These are phyloP conservation scores for Tryphoninae sp. DNA, from an alignment of 2,888 invertebrate species.

Conservation along the genomic window DNA sequence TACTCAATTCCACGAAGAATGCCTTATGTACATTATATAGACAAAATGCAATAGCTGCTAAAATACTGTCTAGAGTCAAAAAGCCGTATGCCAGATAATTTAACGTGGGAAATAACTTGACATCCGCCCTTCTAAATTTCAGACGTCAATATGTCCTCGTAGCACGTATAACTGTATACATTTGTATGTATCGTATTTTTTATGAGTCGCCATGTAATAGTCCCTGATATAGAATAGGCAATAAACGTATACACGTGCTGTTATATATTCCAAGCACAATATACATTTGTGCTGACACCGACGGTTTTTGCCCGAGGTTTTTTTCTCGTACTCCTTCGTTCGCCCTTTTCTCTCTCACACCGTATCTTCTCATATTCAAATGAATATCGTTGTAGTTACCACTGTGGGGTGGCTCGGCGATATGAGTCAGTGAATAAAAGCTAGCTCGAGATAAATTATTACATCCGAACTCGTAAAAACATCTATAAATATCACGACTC, in stretches of 20 bases:
- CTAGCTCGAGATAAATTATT: conserved; percentile 73
- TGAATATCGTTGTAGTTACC: conserved; percentile 70
- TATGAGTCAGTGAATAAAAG: conserved; percentile 68
- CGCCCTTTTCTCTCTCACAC: conserved; percentile 10
- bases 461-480: conserved; percentile 70
- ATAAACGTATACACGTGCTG: conserved; percentile 49
- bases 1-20: too few species aligned
- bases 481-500: conserved; percentile 68
- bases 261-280: conserved; percentile 40
- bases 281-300: conserved; percentile 60
- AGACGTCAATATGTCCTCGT: background rate
- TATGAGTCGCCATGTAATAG: conserved; percentile 53
- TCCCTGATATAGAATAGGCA: conserved; percentile 56
- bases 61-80: too few species aligned
- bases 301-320: conserved; percentile 39
- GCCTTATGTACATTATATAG: too few species aligned
- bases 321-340: conserved; percentile 40
- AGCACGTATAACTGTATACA: conserved; percentile 1
- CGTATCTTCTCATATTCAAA: conserved; percentile 69
- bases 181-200: conserved; percentile 53
- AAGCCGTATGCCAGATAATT: background rate
- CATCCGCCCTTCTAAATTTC: background rate
- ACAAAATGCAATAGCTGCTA: too few species aligned
- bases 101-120: background rate
- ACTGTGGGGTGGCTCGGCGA: conserved; percentile 52